phyloP scores from a whole-genome alignment of 2,888 invertebrate genomes.

The Diarsia dahlii region DNA sequence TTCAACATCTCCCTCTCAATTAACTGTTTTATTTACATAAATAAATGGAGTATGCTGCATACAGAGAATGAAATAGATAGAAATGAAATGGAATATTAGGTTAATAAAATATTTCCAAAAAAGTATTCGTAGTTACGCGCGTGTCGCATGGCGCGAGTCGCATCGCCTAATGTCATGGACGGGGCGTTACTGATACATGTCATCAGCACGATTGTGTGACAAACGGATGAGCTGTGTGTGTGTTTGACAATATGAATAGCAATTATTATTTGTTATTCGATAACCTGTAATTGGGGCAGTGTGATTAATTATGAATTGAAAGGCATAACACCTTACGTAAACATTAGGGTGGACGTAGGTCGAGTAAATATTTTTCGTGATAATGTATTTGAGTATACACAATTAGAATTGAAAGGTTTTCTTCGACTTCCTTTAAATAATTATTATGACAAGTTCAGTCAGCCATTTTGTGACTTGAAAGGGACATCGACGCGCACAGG shows the following conservation, averaged over 20 bases:
- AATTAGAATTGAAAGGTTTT: neutral
- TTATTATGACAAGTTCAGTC: neutral
- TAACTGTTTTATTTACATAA: too few species aligned
- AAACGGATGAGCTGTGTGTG: constrained; percentile 29
- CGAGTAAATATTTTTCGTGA: constrained; percentile 15
- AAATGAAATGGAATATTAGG: too few species aligned
- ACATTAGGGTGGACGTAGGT: neutral
- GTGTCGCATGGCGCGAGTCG: neutral
- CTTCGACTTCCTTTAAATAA: neutral
- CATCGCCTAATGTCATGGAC: neutral
- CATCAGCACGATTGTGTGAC: constrained; percentile 28
- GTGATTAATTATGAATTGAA: constrained; percentile 13
- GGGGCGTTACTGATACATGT: constrained; percentile 12
- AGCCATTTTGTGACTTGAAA: neutral
- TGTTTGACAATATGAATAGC: constrained; percentile 25
- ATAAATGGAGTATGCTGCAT: too few species aligned
- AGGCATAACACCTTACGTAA: neutral
- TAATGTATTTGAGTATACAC: constrained; percentile 10
- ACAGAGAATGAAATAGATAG: too few species aligned
- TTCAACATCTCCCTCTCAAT: too few species aligned
- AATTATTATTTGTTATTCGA: constrained; percentile 31
- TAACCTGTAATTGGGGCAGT: constrained; percentile 44
- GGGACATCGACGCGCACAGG: too few species aligned
- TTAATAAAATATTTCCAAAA: neutral
- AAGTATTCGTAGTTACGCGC: neutral